These are phyloP conservation scores for Cephus pulcher DNA, from an alignment of 2,888 invertebrate species.

Conservation along the genomic window DNA sequence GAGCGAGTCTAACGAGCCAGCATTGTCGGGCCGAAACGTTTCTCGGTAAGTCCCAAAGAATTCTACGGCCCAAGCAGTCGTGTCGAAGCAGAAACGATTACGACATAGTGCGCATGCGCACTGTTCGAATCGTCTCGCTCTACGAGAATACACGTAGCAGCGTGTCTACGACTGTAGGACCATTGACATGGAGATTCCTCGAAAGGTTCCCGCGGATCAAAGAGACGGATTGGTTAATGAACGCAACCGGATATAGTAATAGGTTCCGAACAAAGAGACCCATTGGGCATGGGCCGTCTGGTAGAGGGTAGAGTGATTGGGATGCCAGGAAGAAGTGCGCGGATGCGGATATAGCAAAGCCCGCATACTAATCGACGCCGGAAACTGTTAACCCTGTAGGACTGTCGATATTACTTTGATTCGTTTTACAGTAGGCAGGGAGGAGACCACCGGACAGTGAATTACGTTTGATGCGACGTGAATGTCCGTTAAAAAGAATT, in stretches of 20 bases:
- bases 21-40: neutral
- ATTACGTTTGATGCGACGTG: too few species aligned
- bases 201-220: conserved; percentile 4
- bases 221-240: neutral
- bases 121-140: too few species aligned
- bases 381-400: conserved; percentile 18
- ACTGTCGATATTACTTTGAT: conserved; percentile 16
- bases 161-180: too few species aligned
- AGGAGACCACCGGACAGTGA: too few species aligned
- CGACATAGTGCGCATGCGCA: neutral
- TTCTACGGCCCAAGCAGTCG: too few species aligned
- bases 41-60: too few species aligned
- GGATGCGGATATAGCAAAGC: conserved; percentile 55
- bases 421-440: neutral
- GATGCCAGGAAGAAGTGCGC: conserved; percentile 40
- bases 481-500: too few species aligned
- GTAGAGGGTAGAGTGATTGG: conserved; percentile 30
- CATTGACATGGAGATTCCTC: neutral
- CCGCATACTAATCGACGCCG: conserved; percentile 57
- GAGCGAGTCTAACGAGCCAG: neutral
- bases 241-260: conserved; percentile 45
- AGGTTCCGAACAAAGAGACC: conserved; percentile 38
- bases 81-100: conserved; percentile 14
- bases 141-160: too few species aligned
- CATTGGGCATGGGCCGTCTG: conserved; percentile 16